phyloP scores from a whole-genome alignment of 2,888 invertebrate species.

The Leuctra nigra region DNA sequence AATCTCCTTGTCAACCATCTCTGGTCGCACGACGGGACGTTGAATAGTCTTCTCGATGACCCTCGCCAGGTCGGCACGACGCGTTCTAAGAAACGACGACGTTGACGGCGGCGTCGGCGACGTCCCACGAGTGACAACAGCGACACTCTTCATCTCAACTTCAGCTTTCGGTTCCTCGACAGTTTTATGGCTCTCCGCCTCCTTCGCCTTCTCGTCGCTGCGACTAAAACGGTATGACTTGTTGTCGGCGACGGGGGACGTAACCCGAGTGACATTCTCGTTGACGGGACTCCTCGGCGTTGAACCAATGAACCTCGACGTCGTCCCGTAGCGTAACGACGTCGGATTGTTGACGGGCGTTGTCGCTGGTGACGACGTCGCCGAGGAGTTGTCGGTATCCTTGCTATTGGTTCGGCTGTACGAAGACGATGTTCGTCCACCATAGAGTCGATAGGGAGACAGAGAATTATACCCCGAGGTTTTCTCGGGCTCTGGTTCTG shows the following conservation, averaged over 20 bases:
- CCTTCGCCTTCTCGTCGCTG: neutral
- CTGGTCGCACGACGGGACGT: constrained; percentile 48
- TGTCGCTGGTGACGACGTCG: constrained; percentile 19
- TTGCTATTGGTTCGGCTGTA: constrained; percentile 24
- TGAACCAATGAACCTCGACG: constrained; percentile 23
- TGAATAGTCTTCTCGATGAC: constrained; percentile 63
- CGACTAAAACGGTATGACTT: neutral
- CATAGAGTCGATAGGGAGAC: constrained; percentile 25
- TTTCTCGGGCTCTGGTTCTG: neutral
- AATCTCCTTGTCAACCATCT: constrained; percentile 61
- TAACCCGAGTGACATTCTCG: constrained; percentile 32
- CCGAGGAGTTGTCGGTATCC: constrained; percentile 22
- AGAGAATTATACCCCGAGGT: neutral
- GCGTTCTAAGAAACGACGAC: constrained; percentile 51
- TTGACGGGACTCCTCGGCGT: neutral
- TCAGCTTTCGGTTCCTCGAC: neutral
- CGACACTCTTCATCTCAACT: constrained; percentile 37
- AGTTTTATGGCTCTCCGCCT: constrained; percentile 1
- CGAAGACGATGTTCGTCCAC: constrained; percentile 14
- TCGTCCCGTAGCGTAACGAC: constrained; percentile 31
- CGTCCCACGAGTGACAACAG: constrained; percentile 66
- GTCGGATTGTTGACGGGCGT: constrained; percentile 22
- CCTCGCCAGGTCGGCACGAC: constrained; percentile 66
- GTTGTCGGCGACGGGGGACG: constrained; percentile 17
- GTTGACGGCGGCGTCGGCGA: constrained; percentile 70